phyloP scores from a whole-genome alignment of 2,113 vertebrate genomes.

The Noturus placidus region DNA sequence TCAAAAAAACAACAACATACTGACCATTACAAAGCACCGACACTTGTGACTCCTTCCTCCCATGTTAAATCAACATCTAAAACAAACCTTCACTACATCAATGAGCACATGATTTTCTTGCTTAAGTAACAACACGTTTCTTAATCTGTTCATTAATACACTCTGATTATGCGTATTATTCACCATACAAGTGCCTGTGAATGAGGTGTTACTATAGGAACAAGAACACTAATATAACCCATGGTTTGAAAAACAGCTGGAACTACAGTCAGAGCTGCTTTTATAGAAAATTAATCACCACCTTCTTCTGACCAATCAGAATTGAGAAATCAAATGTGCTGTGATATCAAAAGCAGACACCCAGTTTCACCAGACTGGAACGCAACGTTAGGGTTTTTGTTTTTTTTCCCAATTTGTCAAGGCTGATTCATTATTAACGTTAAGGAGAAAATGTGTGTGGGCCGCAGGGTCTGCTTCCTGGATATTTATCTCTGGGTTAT shows the following conservation, averaged over 20 bases:
- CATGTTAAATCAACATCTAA: no score
- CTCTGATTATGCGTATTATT: background rate
- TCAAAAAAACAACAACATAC: no score
- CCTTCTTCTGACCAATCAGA: background rate
- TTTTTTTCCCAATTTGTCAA: slow-evolving; percentile 34
- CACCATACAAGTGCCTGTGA: background rate
- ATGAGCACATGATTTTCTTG: no score
- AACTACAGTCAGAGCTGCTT: background rate
- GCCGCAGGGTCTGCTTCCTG: background rate
- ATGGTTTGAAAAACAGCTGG: background rate
- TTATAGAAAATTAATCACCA: background rate
- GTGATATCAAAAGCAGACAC: background rate
- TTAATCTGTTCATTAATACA: background rate
- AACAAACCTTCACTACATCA: no score
- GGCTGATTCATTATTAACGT: slow-evolving; percentile 36
- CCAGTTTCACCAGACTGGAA: background rate
- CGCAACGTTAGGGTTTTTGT: background rate
- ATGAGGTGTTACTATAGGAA: background rate
- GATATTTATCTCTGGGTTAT: slow-evolving; percentile 45
- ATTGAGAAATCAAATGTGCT: background rate
- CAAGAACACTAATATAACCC: background rate
- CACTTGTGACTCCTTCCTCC: no score
- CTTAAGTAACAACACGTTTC: background rate
- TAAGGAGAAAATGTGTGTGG: background rate
- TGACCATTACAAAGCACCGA: no score